Conservation (phyloP, 1,140 invertebrate genomes). For the Oedothorax gibbosus region DNA sequence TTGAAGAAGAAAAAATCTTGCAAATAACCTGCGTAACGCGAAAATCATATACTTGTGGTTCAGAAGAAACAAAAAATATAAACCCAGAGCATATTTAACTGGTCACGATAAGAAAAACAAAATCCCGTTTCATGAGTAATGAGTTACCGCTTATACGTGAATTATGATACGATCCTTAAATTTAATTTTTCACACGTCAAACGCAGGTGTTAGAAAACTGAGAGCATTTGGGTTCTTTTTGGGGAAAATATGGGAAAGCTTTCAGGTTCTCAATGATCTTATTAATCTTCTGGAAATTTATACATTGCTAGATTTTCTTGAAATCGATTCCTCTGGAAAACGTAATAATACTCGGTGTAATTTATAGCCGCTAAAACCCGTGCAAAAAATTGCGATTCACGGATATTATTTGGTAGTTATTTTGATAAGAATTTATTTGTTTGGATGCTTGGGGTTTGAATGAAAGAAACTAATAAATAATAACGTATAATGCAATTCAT, state of each 20-base stretch:
- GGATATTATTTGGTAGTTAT: neutral
- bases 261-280: conserved; percentile 39
- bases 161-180: conserved; percentile 56
- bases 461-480: neutral
- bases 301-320: conserved; percentile 17
- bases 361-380: neutral
- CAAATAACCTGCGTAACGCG: no score
- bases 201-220: conserved; percentile 50
- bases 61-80: no score
- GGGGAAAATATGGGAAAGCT: conserved; percentile 43
- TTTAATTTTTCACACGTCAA: conserved; percentile 61
- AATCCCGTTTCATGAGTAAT: conserved; percentile 45
- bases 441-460: neutral
- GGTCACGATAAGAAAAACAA: neutral
- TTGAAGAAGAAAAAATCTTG: no score
- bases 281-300: conserved; percentile 55
- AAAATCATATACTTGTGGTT: no score
- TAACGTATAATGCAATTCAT: neutral
- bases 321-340: neutral
- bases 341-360: neutral
- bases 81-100: no score
- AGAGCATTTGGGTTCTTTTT: conserved; percentile 41
- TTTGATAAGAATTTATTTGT: neutral
- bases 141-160: conserved; percentile 48
- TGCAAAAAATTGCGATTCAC: neutral